Evolutionary conservation across 2,888 invertebrate genomes (phyloP).

Genomic region (Polydrusus pterygomalis): DNA sequence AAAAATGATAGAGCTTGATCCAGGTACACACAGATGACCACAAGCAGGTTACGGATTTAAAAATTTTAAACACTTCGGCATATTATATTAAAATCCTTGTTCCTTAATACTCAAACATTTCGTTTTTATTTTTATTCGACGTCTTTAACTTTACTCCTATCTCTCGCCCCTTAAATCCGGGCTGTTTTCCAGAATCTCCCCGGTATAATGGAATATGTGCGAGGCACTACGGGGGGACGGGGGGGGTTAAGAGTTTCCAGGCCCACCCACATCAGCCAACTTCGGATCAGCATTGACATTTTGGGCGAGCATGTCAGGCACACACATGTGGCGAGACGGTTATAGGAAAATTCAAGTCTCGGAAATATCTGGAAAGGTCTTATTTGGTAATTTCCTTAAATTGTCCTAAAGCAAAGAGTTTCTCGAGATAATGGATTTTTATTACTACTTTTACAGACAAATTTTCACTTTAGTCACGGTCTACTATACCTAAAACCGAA

Average conservation of each 20-base stretch:
- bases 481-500: too few species aligned
- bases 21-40: too few species aligned
- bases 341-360: constrained; percentile 40
- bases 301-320: constrained; percentile 48
- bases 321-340: constrained; percentile 43
- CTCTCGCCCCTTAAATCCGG: constrained; percentile 32
- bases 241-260: not conserved
- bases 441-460: too few species aligned
- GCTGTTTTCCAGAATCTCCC: constrained; percentile 43
- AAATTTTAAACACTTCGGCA: too few species aligned
- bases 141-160: constrained; percentile 41
- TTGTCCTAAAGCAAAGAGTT: too few species aligned
- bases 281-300: constrained; percentile 54
- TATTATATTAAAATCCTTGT: too few species aligned
- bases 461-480: too few species aligned
- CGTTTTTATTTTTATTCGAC: constrained; percentile 47
- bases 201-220: constrained; percentile 52
- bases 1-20: too few species aligned
- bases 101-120: too few species aligned
- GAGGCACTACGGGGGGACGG: constrained; percentile 25
- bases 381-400: not conserved
- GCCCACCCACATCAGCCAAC: constrained; percentile 21
- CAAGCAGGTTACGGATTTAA: too few species aligned
- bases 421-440: too few species aligned
- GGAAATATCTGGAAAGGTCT: constrained; percentile 12